A percentile compares a stretch with the other conserved stretches of the same genome.
phyloP scores from a whole-genome alignment of 2,888 invertebrate species.

The Labia minor region DNA sequence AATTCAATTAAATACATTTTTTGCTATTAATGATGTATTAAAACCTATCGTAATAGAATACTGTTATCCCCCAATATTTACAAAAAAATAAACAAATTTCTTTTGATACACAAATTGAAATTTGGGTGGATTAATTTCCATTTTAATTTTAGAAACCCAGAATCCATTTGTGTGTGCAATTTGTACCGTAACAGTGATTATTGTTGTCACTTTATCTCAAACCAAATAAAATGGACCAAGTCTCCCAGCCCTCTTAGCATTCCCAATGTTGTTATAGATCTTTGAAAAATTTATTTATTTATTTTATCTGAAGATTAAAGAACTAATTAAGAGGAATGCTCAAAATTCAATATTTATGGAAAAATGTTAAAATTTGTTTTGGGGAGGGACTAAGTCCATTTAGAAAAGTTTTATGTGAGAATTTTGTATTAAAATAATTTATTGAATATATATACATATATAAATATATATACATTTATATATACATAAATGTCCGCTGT shows the following conservation, averaged over 20 bases:
- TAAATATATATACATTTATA: too few species aligned
- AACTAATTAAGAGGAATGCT: not conserved
- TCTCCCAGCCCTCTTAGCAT: not conserved
- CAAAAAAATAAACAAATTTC: not conserved
- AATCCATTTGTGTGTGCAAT: not conserved
- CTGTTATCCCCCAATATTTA: not conserved
- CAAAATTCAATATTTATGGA: too few species aligned
- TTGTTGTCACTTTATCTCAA: not conserved
- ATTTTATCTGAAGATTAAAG: not conserved
- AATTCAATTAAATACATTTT: not conserved
- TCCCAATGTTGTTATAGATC: not conserved
- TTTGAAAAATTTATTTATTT: not conserved
- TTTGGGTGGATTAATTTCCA: not conserved
- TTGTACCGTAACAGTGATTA: not conserved
- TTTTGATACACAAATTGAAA: not conserved
- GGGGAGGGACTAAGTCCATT: conserved; percentile 2
- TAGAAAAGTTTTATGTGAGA: not conserved
- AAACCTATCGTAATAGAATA: not conserved
- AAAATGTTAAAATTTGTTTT: not conserved
- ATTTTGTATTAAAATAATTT: not conserved
- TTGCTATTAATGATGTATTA: not conserved
- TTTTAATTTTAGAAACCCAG: too few species aligned
- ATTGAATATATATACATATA: not conserved
- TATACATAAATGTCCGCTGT: not conserved
- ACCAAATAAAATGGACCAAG: not conserved